Evolutionary conservation across 1,140 invertebrate genomes (phyloP).

Genomic region (Drosophila bocki): DNA sequence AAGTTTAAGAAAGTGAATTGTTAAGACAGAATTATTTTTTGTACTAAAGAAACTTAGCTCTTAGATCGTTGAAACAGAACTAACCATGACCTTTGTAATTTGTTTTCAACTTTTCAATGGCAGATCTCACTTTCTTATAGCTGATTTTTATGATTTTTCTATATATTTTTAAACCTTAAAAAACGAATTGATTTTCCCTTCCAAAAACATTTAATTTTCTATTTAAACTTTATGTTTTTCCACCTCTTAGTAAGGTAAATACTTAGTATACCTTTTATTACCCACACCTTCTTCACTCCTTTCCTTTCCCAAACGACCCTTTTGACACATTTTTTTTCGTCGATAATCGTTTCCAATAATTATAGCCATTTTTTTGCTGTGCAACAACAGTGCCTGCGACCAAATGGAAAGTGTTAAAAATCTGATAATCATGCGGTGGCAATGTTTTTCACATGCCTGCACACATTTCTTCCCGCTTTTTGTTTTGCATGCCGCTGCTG

Average conservation of each 20-base stretch:
- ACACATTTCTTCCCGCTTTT: slow-evolving; percentile 68
- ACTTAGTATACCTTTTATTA: not conserved
- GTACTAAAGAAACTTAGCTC: not conserved
- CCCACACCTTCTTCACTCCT: not conserved
- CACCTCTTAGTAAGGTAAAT: not conserved
- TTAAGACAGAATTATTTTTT: not conserved
- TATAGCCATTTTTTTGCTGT: slow-evolving; percentile 21
- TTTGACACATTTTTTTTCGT: slow-evolving; percentile 9
- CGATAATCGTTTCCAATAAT: slow-evolving; percentile 19
- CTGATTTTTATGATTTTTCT: too few relatives aligned
- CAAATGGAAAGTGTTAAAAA: slow-evolving; percentile 81
- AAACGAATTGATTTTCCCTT: not conserved
- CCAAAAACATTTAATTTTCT: not conserved
- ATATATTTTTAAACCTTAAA: too few relatives aligned
- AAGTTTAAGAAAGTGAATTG: not conserved
- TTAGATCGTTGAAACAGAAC: not conserved
- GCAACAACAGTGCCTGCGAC: slow-evolving; percentile 21
- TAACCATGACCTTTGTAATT: not conserved
- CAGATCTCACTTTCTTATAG: too few relatives aligned
- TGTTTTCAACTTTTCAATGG: not conserved
- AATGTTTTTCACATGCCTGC: slow-evolving; percentile 73
- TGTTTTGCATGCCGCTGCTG: slow-evolving; percentile 45
- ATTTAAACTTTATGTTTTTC: not conserved
- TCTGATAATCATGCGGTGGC: slow-evolving; percentile 81
- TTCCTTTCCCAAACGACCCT: not conserved